phyloP scores from a whole-genome alignment of 2,797 vertebrate genomes.

The Callimico goeldii region DNA sequence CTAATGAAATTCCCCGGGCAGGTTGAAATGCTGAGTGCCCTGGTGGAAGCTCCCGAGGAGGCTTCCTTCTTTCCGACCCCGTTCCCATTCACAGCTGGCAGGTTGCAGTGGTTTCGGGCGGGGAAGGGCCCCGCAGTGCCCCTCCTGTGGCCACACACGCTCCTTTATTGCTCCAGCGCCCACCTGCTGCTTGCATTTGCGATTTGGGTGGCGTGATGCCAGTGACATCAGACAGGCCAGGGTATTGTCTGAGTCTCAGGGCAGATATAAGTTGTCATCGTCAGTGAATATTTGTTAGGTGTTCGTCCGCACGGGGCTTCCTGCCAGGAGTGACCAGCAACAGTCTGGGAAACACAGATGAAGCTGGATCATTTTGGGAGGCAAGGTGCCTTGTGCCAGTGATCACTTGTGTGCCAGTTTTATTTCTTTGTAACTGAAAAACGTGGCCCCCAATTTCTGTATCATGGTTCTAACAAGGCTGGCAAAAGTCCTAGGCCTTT shows the following conservation, averaged over 20 bases:
- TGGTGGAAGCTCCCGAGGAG: rapidly evolving
- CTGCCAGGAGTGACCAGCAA: neutral
- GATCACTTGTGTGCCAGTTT: rapidly evolving
- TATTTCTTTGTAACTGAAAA: neutral
- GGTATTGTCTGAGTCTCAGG: neutral
- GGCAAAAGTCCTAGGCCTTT: neutral
- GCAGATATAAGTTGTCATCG: neutral
- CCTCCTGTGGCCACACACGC: neutral
- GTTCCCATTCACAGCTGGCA: rapidly evolving
- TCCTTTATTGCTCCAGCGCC: neutral
- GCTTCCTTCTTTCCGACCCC: too few relatives aligned
- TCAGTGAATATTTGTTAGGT: neutral
- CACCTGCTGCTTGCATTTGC: neutral
- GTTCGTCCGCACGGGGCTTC: neutral
- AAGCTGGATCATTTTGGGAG: neutral
- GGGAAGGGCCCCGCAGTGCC: rapidly evolving
- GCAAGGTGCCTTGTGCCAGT: rapidly evolving
- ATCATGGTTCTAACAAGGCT: neutral
- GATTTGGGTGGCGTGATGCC: neutral
- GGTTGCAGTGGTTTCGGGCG: neutral
- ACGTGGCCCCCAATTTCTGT: neutral
- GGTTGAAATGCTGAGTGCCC: rapidly evolving
- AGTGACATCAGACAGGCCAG: neutral
- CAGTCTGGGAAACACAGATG: neutral
- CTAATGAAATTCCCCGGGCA: rapidly evolving